Evolutionary conservation across 2,888 invertebrate genomes (phyloP), one percentile per base, ranked within the genome.

Genomic region (Ditula angustiorana): DNA sequence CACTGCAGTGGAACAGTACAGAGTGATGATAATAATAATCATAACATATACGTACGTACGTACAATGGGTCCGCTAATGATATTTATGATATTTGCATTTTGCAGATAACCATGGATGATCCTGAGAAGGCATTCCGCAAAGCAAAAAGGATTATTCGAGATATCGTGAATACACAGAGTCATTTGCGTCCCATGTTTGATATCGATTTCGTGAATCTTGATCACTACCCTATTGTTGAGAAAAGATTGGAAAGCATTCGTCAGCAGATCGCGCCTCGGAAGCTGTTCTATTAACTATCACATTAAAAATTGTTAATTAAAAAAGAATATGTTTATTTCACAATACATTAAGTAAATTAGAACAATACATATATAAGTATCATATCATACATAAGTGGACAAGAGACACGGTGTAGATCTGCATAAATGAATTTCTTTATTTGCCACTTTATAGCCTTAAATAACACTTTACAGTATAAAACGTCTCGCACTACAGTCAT

Each of bases 241-340:
- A 78, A 77, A 35, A 82, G 78, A 67, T 67, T 90, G 5, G 63
- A 68, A 0, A 72, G 69, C 2, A 87, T 92, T 70, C 78, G 82
- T 33, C 74, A 81, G n/a, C 77, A 88, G 77, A 87, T 92, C 71
- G 83, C 89, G 11, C 85, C 88, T 16, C 81, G 82, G 2, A 80
- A 79, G 71, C 71, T 88, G 10, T 92, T 92, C 74, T 74, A 79
- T 73, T 87, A 77, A 79, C n/a, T n/a, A n/a, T n/a, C 72, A 73
- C 67, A 69, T 74, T 74, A 65, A 57, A 68, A 61, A 61, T 11
- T 62, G 69, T 69, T 37, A 63, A 55, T 53, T 73, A 76, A 75
- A 78, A 81, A 81, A 80, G 72, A 77, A 75, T 81, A 77, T 86
- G 88, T 61, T 88, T 87, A 87, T 87, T 89, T 82, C 75, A 73